A percentile compares a stretch with the other conserved stretches of the same genome.
These are phyloP conservation scores for Crotalus adamanteus DNA, from an alignment of 2,797 vertebrate species.

Conservation along the genomic window DNA sequence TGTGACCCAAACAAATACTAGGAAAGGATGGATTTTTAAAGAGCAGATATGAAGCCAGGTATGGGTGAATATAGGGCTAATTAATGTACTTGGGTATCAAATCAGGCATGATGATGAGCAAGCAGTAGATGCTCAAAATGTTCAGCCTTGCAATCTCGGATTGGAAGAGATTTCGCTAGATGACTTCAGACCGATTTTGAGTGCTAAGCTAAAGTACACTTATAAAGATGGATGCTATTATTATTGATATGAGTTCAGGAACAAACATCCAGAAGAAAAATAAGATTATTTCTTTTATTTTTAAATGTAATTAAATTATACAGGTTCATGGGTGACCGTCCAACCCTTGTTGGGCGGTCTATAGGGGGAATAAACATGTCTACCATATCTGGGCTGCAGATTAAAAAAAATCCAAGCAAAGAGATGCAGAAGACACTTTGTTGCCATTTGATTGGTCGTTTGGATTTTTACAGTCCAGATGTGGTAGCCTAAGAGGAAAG, in stretches of 20 bases:
- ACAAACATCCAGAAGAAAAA: slow-evolving; percentile 23
- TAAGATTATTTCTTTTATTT: slow-evolving; percentile 30
- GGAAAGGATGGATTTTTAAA: background rate
- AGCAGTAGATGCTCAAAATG: background rate
- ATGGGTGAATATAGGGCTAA: background rate
- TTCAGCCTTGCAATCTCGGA: background rate
- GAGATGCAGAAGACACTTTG: background rate
- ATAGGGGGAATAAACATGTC: background rate
- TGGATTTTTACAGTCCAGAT: background rate
- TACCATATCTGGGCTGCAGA: background rate
- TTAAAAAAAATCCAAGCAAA: background rate
- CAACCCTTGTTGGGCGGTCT: background rate
- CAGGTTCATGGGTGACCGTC: background rate
- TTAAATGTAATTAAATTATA: slow-evolving; percentile 6
- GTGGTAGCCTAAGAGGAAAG: background rate
- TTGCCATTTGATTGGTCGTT: background rate
- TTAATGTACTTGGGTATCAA: background rate
- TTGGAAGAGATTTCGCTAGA: background rate
- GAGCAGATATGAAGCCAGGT: background rate
- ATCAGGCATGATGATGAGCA: background rate
- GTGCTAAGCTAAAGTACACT: slow-evolving; percentile 15
- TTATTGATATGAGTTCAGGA: slow-evolving; percentile 25
- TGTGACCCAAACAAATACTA: background rate
- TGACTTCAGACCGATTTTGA: background rate
- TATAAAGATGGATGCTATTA: slow-evolving; percentile 21